Percentiles rank a stretch among this genome's conserved stretches.
Evolutionary conservation across 1,140 invertebrate species (phyloP).

Genomic region (Augochlora pura): DNA sequence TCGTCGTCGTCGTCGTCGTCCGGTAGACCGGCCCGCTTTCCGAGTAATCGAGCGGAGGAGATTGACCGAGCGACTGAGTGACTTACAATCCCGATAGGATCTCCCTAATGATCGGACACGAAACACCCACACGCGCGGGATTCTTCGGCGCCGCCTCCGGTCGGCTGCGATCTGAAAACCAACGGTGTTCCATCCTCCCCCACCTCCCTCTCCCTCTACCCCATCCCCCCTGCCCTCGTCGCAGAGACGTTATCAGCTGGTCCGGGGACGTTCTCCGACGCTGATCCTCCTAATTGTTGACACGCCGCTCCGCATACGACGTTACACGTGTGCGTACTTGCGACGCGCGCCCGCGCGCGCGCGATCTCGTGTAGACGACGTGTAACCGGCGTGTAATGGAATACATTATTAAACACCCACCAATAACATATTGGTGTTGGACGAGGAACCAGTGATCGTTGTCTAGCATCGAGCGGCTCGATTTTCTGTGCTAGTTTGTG

Average conservation of each 20-base stretch:
- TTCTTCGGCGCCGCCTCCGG: slow-evolving; percentile 43
- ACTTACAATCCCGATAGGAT: slow-evolving; percentile 76
- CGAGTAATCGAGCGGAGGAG: slow-evolving; percentile 65
- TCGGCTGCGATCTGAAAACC: slow-evolving; percentile 48
- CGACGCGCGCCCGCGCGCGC: background rate
- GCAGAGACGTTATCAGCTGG: slow-evolving; percentile 66
- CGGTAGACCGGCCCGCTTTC: slow-evolving; percentile 46
- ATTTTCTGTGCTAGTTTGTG: no score
- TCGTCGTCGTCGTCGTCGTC: no score
- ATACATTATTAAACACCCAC: slow-evolving; percentile 65
- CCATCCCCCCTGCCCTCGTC: slow-evolving; percentile 10
- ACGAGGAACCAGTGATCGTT: slow-evolving; percentile 5
- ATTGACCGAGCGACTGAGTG: slow-evolving; percentile 70
- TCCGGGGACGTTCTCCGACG: slow-evolving; percentile 66
- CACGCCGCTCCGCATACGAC: slow-evolving; percentile 63
- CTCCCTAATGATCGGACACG: slow-evolving; percentile 77
- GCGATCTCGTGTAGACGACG: slow-evolving; percentile 11
- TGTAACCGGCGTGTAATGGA: no score
- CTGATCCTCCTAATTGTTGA: slow-evolving; percentile 77
- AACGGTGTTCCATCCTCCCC: background rate
- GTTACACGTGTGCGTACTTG: slow-evolving; percentile 45
- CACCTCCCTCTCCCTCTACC: no score
- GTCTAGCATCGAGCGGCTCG: slow-evolving; percentile 23
- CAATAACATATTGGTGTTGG: slow-evolving; percentile 21
- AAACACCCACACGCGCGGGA: slow-evolving; percentile 71